Conservation (phyloP, 2,888 invertebrate genomes). For the Balanococcus diminutus region DNA sequence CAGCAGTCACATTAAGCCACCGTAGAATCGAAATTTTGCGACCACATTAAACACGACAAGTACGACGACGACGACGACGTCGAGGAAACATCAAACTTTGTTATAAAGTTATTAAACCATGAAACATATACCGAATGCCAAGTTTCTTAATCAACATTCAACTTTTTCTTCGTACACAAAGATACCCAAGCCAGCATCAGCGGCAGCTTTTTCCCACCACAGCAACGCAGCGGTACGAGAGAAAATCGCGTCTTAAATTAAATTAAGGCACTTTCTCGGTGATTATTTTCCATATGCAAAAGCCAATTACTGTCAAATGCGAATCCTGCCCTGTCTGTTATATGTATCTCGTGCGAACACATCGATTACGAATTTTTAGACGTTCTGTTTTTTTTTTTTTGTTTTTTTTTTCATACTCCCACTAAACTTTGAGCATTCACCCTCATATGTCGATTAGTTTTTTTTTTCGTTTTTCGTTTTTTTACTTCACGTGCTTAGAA, state of each 20-base stretch:
- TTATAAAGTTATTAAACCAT: conserved; percentile 4
- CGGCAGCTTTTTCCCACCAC: not conserved
- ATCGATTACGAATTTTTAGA: not conserved
- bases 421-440: too few species aligned
- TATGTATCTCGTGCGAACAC: not conserved
- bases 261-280: not conserved
- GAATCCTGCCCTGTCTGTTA: not conserved
- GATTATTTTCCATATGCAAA: not conserved
- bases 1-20: not conserved
- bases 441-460: too few species aligned
- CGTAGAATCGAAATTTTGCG: not conserved
- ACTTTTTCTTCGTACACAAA: not conserved
- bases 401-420: too few species aligned
- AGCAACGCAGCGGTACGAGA: too few species aligned
- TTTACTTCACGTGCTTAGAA: not conserved
- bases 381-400: not conserved
- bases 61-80: not conserved
- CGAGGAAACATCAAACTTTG: not conserved
- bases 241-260: not conserved
- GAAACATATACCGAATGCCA: not conserved
- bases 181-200: not conserved
- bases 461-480: too few species aligned
- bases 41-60: not conserved
- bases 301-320: not conserved
- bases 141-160: not conserved